Evolutionary conservation across 1,140 invertebrate species (phyloP), one percentile per base, ranked within the genome.

Genomic region (Scaptomyza montana): DNA sequence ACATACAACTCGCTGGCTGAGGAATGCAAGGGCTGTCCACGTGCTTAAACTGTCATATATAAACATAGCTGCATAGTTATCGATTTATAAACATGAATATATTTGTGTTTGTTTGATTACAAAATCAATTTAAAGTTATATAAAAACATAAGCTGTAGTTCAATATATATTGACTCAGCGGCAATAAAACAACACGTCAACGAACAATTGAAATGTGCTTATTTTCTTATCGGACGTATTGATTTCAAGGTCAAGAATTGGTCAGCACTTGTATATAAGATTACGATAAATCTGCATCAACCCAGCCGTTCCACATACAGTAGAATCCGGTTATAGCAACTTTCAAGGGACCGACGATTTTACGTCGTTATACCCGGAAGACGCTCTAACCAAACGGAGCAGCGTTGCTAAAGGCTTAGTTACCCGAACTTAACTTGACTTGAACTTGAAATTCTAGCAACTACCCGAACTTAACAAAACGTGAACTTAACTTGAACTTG

Each of bases 1-100:
- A 74, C 84, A 82, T 82, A 82, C 74, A 89, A 47, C 84, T 89
- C 33, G 72, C 41, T 79, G 75, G 71, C 76, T 41, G 50, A 56
- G 78, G 78, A 81, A 81, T 77, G 78, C 77, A 59, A 75, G 77
- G 80, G 80, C 69, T 77, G 49, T 39, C 46, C 66, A 65, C 54
- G 64, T 63, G 55, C 46, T 49, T 56, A 67, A 36, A 64, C 9
- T 46, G 46, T 46, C 28, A 30, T 9, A 45, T 41, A 60, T 66
- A 60, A n/a, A 21, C 33, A 8, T 16, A 16, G 13, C 3, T 39
- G 46, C 3, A 30, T 21, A 45, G 2, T 25, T 1, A 25, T 25
- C 21, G 21, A 53, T 53, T 8, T 7, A 30, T n/a, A 53, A 13
- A 33, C 19, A n/a, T 49, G 5, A 13, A 45, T 5, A 5, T 19